These are phyloP conservation scores for Sebastes alutus DNA, from an alignment of 2,797 vertebrate species.

Conservation along the genomic window DNA sequence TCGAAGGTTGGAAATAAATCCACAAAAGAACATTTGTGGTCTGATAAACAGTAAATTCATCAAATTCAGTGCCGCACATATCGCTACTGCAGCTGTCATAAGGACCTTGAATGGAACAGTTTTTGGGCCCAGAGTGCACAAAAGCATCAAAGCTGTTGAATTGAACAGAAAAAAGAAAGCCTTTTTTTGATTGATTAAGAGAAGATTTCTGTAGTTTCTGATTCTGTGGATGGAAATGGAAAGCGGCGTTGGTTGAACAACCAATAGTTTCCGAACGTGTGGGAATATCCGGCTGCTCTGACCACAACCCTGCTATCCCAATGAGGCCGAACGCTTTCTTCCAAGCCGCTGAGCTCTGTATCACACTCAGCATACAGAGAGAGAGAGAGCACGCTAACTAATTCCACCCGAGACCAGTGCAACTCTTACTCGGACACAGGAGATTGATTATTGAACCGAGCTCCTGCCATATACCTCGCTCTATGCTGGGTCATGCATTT, in stretches of 20 bases:
- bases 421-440: constrained; percentile 22
- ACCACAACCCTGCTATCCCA: constrained; percentile 20
- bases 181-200: neutral
- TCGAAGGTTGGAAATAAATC: neutral
- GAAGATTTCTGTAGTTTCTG: neutral
- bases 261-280: neutral
- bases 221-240: neutral
- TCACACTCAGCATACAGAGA: neutral
- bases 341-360: constrained; percentile 1
- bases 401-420: constrained; percentile 13
- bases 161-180: neutral
- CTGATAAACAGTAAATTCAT: neutral
- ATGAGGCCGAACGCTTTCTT: constrained; percentile 1
- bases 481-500: constrained; percentile 14
- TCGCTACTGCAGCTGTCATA: neutral
- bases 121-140: neutral
- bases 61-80: neutral
- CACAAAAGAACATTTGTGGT: no score
- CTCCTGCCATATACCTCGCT: neutral
- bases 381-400: neutral
- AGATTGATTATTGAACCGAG: constrained; percentile 54
- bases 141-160: neutral
- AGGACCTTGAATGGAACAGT: neutral
- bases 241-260: neutral
- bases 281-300: neutral